Percentiles rank a stretch among this genome's conserved stretches.
These are phyloP conservation scores for Nanorana parkeri DNA, from an alignment of 2,113 vertebrate species.

Conservation along the genomic window DNA sequence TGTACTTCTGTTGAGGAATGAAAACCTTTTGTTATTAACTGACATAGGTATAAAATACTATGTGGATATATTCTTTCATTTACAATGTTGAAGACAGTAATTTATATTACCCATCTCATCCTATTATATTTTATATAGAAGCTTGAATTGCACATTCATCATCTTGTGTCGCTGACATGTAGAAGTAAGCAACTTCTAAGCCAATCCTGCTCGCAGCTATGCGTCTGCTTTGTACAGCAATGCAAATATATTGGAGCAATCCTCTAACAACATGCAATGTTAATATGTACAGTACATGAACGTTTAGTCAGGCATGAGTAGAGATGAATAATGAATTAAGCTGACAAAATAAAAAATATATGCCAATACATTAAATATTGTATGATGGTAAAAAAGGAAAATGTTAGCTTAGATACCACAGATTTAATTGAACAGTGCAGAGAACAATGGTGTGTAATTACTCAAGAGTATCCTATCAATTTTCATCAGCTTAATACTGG, in stretches of 20 bases:
- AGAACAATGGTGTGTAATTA: too few relatives aligned
- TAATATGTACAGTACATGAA: constrained; percentile 15
- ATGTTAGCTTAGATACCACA: not conserved
- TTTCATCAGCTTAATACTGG: too few relatives aligned
- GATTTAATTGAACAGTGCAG: too few relatives aligned
- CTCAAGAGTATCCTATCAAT: too few relatives aligned
- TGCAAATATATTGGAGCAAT: constrained; percentile 8
- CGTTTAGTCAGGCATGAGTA: constrained; percentile 1
- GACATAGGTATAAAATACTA: too few relatives aligned
- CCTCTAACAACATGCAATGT: not conserved
- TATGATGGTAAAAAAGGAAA: not conserved
- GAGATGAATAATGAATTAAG: constrained; percentile 2
- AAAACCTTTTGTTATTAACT: too few relatives aligned
- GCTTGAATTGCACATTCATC: not conserved
- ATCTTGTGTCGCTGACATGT: not conserved
- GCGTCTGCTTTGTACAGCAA: not conserved
- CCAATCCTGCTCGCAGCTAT: not conserved
- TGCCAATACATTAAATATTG: not conserved
- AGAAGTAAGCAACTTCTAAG: not conserved
- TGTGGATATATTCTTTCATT: too few relatives aligned
- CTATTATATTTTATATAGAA: not conserved
- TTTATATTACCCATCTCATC: too few relatives aligned
- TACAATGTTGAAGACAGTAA: too few relatives aligned
- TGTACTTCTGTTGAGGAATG: too few relatives aligned
- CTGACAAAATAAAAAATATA: not conserved